phyloP scores from a whole-genome alignment of 2,888 invertebrate genomes.

The Lochmaea crataegi region DNA sequence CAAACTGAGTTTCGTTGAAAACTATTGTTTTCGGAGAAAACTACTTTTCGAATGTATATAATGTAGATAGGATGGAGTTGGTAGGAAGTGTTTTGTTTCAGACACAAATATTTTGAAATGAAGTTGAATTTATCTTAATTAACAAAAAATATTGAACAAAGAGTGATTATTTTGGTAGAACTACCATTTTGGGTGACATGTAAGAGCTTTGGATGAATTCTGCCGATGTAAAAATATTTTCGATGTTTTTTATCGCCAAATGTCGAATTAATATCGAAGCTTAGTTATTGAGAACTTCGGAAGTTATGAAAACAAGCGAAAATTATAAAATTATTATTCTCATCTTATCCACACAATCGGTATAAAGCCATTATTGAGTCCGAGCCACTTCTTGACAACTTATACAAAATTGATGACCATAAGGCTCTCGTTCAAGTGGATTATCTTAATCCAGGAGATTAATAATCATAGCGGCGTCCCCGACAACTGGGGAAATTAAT shows the following conservation, averaged over 20 bases:
- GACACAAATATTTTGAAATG: not conserved
- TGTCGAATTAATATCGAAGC: too few species aligned
- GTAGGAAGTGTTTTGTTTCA: not conserved
- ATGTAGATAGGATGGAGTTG: not conserved
- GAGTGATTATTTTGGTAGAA: too few species aligned
- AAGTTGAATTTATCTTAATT: not conserved
- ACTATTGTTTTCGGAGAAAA: slow-evolving; percentile 3
- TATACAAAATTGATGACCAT: slow-evolving; percentile 26
- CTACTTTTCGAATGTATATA: not conserved
- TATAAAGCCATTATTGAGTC: slow-evolving; percentile 17
- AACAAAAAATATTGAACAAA: too few species aligned
- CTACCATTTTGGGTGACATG: too few species aligned
- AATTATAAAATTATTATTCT: too few species aligned
- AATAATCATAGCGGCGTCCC: slow-evolving; percentile 30
- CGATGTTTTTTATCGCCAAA: too few species aligned
- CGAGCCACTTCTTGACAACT: slow-evolving; percentile 13
- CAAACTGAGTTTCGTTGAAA: not conserved
- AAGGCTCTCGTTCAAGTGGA: slow-evolving; percentile 19
- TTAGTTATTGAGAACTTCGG: too few species aligned
- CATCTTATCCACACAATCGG: not conserved
- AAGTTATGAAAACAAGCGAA: too few species aligned
- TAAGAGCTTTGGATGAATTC: too few species aligned
- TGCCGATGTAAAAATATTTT: too few species aligned
- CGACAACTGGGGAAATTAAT: slow-evolving; percentile 35
- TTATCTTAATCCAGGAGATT: slow-evolving; percentile 32